Evolutionary conservation across 2,797 vertebrate genomes (phyloP).

Genomic region (Oryzias sinensis): DNA sequence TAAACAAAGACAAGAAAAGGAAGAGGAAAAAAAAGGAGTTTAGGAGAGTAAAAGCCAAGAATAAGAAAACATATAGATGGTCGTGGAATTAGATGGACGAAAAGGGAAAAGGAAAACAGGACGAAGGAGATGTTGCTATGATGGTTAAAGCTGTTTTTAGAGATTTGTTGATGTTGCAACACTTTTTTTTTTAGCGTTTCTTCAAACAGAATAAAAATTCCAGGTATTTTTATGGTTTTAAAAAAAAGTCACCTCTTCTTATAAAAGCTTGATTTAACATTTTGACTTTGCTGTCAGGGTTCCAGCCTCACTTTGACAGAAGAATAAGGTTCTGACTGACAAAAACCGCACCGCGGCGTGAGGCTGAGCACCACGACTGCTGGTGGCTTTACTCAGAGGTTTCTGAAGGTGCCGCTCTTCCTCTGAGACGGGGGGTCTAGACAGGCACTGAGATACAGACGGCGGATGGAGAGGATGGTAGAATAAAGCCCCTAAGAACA

Average conservation of each 20-base stretch:
- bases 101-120: not conserved
- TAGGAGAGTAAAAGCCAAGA: not conserved
- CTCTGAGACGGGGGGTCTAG: constrained; percentile 38
- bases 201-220: not conserved
- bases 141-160: not conserved
- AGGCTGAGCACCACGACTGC: constrained; percentile 7
- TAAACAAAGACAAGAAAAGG: constrained; percentile 35
- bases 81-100: not conserved
- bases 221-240: too few species aligned
- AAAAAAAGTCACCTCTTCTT: too few species aligned
- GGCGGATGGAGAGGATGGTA: constrained; percentile 13
- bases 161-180: not conserved
- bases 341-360: constrained; percentile 7
- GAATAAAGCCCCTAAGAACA: constrained; percentile 1
- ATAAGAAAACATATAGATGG: constrained; percentile 1
- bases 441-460: constrained; percentile 36
- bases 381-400: constrained; percentile 28
- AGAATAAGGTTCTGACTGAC: constrained; percentile 5
- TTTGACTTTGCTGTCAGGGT: too few species aligned
- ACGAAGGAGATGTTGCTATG: not conserved
- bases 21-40: constrained; percentile 22
- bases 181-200: not conserved
- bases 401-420: constrained; percentile 32
- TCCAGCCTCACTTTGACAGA: too few species aligned
- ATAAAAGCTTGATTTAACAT: too few species aligned